A percentile compares a stretch with the other conserved stretches of the same genome.
phyloP scores from a whole-genome alignment of 2,797 vertebrate genomes.

The Rhinoraja longicauda region DNA sequence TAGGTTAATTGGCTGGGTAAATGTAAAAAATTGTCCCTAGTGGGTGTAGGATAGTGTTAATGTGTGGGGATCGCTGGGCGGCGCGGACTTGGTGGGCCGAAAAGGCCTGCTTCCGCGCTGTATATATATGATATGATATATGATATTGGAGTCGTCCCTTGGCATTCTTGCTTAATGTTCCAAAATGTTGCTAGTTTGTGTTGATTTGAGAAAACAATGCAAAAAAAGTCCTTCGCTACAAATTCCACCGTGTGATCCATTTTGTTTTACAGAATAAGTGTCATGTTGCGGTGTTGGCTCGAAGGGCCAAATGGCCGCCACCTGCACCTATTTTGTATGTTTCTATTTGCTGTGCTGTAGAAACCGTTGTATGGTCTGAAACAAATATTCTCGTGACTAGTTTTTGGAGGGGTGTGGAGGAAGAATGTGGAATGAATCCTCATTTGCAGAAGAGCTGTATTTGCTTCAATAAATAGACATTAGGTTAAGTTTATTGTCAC shows the following conservation, averaged over 20 bases:
- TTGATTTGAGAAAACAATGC: background rate
- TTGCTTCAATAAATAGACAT: background rate
- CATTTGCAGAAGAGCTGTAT: background rate
- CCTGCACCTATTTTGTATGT: too few species aligned
- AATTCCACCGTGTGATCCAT: background rate
- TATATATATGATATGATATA: too few species aligned
- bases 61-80: too few species aligned
- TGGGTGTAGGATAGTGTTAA: too few species aligned
- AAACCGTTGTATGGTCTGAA: background rate
- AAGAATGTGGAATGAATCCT: background rate
- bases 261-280: background rate
- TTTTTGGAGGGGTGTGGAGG: background rate
- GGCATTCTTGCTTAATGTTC: background rate
- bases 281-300: too few species aligned
- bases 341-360: too few species aligned
- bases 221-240: background rate
- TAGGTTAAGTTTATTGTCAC: too few species aligned
- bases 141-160: background rate
- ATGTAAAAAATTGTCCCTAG: too few species aligned
- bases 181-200: background rate
- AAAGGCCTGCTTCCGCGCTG: too few species aligned
- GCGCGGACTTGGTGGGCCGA: too few species aligned
- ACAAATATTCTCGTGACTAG: background rate
- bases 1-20: too few species aligned
- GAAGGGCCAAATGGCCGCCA: too few species aligned